Base-by-base conservation (phyloP, 2,113 vertebrate species). In the Corydoras sp. region DNA sequence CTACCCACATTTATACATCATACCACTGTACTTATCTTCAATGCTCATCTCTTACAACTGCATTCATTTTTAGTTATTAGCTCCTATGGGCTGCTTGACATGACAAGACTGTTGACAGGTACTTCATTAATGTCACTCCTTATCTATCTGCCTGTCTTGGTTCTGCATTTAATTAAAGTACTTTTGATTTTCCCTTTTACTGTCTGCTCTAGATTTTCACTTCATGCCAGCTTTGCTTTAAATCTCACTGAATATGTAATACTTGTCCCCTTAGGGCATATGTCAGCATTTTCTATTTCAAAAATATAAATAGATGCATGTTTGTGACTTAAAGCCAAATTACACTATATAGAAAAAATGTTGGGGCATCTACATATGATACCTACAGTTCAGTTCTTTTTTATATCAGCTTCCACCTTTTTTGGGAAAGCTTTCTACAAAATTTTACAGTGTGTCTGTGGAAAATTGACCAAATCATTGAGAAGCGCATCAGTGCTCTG, bases 51-150 rank as follows among this genome's bases (percentile, higher is more conserved):
- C 50, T 63, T 14, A 14, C 18, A 59, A 63, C 61, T 29, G 18
- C 62, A 54, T 71, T 50, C 24, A 71, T 72, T 71, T 9, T 51
- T 32, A 43, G 31, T 58, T 61, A 49, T 73, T 64, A 18, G 12
- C 56, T 65, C 58, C 35, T 15, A 13, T 49, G 51, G 29, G 11
- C 58, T 53, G 58, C 69, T 15, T 62, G 51, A 74, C 55, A 67
- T 48, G 58, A 62, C 56, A 51, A 18, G 14, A 31, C 35, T 15
- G 35, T 13, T 14, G 48, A 24, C 31, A 18, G 35, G n/a, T 14
- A 15, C 4, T 68, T 24, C 24, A 49, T 64, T 58, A 65, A 74
- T 51, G 50, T 53, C 35, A 65, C 49, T 10, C 32, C 53, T 65
- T 69, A 54, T 74, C 67, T 49, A 32, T 50, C 50, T 6, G 6